Conservation (phyloP, 2,888 invertebrate genomes). For the Helobdella robusta region DNA sequence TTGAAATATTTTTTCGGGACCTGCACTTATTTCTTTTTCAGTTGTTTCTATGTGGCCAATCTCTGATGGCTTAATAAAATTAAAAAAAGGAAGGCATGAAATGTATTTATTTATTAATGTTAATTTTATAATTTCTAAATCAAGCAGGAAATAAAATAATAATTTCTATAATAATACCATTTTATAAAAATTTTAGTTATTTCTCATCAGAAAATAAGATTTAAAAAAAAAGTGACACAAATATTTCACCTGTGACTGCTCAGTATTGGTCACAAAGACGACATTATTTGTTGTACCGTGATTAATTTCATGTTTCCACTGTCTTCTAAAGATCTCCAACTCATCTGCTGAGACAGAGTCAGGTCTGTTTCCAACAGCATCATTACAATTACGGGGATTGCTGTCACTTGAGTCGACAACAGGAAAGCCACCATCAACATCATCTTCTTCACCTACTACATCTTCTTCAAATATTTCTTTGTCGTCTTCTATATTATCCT, state of each 20-base stretch:
- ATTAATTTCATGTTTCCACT: constrained; percentile 42
- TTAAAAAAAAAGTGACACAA: no score
- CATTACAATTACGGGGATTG: background rate
- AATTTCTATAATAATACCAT: no score
- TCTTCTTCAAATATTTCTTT: background rate
- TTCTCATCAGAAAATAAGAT: no score
- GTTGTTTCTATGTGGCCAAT: background rate
- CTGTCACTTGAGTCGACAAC: background rate
- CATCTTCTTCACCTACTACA: background rate
- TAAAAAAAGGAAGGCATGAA: background rate
- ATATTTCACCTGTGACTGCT: no score
- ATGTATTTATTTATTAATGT: no score
- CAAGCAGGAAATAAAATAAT: no score
- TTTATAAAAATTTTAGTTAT: no score
- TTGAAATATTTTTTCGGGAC: background rate
- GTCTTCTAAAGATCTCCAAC: constrained; percentile 42
- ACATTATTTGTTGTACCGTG: no score
- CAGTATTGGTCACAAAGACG: no score
- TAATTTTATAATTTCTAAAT: no score
- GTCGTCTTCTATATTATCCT: no score
- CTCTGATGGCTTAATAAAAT: background rate
- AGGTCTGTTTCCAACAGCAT: constrained; percentile 20
- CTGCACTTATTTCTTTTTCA: background rate
- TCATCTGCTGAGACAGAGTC: constrained; percentile 29
- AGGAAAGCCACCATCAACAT: background rate